A percentile compares a stretch with the other conserved stretches of the same genome.
Conservation (phyloP, 1,140 invertebrate genomes). For the Solenopsis fugax region DNA sequence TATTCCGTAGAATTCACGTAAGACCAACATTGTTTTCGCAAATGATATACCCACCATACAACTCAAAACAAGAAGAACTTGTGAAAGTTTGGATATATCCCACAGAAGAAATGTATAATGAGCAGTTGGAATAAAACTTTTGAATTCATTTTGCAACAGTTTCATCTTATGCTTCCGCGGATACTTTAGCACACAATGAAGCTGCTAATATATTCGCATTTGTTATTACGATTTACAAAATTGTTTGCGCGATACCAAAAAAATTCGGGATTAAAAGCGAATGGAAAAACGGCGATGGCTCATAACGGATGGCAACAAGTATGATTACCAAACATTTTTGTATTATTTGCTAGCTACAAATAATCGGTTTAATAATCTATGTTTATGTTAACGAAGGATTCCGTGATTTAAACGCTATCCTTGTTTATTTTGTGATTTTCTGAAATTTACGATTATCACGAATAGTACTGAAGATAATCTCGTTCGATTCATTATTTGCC, state of each 20-base stretch:
- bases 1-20: slow-evolving; percentile 44
- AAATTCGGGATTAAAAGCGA: neutral
- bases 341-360: neutral
- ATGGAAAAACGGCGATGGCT: neutral
- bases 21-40: slow-evolving; percentile 54
- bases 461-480: neutral
- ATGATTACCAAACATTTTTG: neutral
- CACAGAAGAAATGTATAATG: slow-evolving; percentile 30
- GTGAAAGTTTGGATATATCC: slow-evolving; percentile 17
- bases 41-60: slow-evolving; percentile 32
- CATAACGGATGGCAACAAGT: neutral
- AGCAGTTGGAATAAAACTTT: slow-evolving; percentile 20
- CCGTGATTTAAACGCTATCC: slow-evolving; percentile 4
- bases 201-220: neutral
- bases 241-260: neutral
- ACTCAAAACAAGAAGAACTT: slow-evolving; percentile 32
- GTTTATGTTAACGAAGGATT: slow-evolving; percentile 8
- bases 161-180: neutral
- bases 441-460: slow-evolving; percentile 40
- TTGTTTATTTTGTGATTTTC: neutral
- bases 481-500: slow-evolving; percentile 39
- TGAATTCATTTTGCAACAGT: slow-evolving; percentile 25
- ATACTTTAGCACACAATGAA: neutral
- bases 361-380: slow-evolving; percentile 12
- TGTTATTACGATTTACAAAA: neutral